These are phyloP conservation scores for Antheraea pernyi DNA, from an alignment of 1,140 invertebrate species.

Conservation along the genomic window DNA sequence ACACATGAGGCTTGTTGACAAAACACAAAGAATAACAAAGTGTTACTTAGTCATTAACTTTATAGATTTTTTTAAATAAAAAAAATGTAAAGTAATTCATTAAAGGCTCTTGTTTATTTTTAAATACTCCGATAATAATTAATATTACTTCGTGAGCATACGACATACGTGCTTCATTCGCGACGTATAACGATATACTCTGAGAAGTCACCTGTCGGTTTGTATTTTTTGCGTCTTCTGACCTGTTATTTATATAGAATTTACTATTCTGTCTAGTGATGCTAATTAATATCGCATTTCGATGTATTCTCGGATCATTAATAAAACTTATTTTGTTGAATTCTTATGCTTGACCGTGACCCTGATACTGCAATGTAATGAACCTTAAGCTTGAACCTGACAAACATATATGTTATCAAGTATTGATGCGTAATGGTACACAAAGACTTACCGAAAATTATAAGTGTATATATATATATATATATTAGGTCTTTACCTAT, in stretches of 20 bases:
- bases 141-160: background rate
- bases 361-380: too few species aligned
- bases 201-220: background rate
- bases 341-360: too few species aligned
- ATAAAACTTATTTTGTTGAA: too few species aligned
- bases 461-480: too few species aligned
- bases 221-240: background rate
- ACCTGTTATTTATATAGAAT: background rate
- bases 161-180: slow-evolving; percentile 20
- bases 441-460: too few species aligned
- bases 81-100: background rate
- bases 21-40: background rate
- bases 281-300: background rate
- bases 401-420: too few species aligned
- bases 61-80: background rate
- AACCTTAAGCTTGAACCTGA: too few species aligned
- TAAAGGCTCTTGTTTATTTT: background rate
- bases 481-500: too few species aligned
- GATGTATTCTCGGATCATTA: background rate
- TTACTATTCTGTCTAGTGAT: background rate
- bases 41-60: background rate
- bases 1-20: background rate
- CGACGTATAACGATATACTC: slow-evolving; percentile 27
- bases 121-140: background rate
- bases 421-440: too few species aligned